Conservation (phyloP, 2,113 vertebrate species). For the Epinephelus moara region DNA sequence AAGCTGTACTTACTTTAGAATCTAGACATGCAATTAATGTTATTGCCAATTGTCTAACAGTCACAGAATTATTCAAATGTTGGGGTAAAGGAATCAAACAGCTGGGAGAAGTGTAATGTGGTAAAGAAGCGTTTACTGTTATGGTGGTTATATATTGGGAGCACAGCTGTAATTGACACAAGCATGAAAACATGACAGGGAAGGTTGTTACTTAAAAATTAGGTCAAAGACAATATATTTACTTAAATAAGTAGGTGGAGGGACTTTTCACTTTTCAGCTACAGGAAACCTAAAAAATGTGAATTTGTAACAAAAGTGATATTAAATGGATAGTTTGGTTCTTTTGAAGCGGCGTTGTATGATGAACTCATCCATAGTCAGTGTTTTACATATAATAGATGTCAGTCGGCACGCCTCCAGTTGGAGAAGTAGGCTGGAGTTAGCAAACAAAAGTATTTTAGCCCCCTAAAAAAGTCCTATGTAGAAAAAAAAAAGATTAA, state of each 20-base stretch:
- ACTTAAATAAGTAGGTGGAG: background rate
- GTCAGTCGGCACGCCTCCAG: no score
- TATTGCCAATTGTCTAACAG: background rate
- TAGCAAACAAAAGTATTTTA: no score
- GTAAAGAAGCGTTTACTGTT: background rate
- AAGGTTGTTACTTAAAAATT: background rate
- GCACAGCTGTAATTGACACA: background rate
- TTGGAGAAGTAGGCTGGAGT: no score
- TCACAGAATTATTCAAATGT: background rate
- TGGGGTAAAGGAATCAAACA: background rate
- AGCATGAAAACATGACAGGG: background rate
- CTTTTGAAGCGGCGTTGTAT: no score
- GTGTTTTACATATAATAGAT: no score
- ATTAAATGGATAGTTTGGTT: background rate
- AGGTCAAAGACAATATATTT: background rate
- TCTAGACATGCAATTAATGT: background rate
- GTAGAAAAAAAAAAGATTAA: no score
- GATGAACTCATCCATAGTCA: no score
- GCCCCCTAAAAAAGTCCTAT: no score
- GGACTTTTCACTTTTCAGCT: background rate
- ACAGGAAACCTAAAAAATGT: background rate
- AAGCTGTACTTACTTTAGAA: background rate
- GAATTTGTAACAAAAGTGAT: background rate
- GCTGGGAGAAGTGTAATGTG: background rate
- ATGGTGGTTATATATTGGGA: background rate